Conservation (phyloP, 2,797 vertebrate genomes). For the Hoplostethus mediterraneus region DNA sequence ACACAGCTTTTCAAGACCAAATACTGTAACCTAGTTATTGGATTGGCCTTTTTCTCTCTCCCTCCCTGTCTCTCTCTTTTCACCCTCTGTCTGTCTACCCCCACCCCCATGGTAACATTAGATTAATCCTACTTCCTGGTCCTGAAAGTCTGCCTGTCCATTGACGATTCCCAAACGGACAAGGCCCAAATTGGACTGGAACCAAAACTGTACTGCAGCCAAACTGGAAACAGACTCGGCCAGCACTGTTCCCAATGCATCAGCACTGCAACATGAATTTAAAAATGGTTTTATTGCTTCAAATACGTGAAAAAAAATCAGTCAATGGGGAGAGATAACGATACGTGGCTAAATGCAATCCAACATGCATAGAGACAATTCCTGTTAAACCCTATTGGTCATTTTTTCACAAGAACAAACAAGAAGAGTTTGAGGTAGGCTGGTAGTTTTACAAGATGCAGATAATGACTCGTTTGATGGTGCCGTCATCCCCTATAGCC, state of each 20-base stretch:
- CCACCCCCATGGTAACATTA: constrained; percentile 23
- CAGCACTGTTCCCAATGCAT: not conserved
- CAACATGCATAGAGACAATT: too few species aligned
- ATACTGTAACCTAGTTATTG: constrained; percentile 36
- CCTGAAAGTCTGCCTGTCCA: constrained; percentile 32
- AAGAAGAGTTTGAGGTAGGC: too few species aligned
- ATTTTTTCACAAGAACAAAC: too few species aligned
- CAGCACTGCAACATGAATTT: not conserved
- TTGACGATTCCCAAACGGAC: constrained; percentile 31
- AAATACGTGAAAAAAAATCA: too few species aligned
- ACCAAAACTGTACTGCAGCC: constrained; percentile 32
- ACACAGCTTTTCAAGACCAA: constrained; percentile 21
- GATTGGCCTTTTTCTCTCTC: constrained; percentile 33
- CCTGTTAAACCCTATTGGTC: too few species aligned
- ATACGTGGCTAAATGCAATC: too few species aligned
- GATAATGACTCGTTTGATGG: too few species aligned
- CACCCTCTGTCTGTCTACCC: not conserved
- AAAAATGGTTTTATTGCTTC: too few species aligned
- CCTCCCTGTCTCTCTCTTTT: constrained; percentile 22
- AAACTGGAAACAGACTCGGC: constrained; percentile 22
- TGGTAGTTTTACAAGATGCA: too few species aligned
- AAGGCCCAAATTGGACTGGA: constrained; percentile 29
- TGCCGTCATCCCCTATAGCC: too few species aligned
- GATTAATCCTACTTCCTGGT: constrained; percentile 43
- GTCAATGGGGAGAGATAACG: too few species aligned